Evolutionary conservation across 37 sponge, comb jelly and placozoan genomes (phyloP).

Genomic region (Ianthella basta): DNA sequence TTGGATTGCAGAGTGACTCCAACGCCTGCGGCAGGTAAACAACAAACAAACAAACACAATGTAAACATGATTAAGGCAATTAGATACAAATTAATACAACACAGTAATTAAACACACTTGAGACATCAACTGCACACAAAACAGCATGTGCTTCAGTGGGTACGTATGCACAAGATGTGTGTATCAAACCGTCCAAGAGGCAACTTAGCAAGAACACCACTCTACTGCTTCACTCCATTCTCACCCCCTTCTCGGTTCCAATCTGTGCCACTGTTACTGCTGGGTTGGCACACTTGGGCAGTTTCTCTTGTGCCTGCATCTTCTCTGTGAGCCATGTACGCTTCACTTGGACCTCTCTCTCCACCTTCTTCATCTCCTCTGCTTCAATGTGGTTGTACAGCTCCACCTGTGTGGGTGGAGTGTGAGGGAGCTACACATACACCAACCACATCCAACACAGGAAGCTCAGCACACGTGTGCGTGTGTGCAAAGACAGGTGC

Average conservation of each 20-base stretch:
- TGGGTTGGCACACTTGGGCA: conserved; percentile 55
- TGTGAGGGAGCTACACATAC: too few relatives aligned
- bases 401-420: conserved; percentile 69
- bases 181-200: too few relatives aligned
- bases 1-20: conserved; percentile 75
- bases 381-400: conserved; percentile 80
- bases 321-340: conserved; percentile 77
- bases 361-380: conserved; percentile 87
- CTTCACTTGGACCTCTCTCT: conserved; percentile 58
- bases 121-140: too few relatives aligned
- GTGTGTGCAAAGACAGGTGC: too few relatives aligned
- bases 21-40: conserved; percentile 46
- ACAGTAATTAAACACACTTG: too few relatives aligned
- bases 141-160: too few relatives aligned
- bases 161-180: too few relatives aligned
- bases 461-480: too few relatives aligned
- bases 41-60: background rate
- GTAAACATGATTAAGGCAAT: background rate
- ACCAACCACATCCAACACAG: too few relatives aligned
- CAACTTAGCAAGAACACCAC: too few relatives aligned
- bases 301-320: conserved; percentile 43
- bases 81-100: too few relatives aligned
- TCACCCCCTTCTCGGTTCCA: conserved; percentile 62
- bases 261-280: conserved; percentile 71
- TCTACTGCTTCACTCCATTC: background rate